Evolutionary conservation across 2,888 invertebrate species (phyloP), one percentile per base, ranked within the genome.

Genomic region (Pollenia amentaria): DNA sequence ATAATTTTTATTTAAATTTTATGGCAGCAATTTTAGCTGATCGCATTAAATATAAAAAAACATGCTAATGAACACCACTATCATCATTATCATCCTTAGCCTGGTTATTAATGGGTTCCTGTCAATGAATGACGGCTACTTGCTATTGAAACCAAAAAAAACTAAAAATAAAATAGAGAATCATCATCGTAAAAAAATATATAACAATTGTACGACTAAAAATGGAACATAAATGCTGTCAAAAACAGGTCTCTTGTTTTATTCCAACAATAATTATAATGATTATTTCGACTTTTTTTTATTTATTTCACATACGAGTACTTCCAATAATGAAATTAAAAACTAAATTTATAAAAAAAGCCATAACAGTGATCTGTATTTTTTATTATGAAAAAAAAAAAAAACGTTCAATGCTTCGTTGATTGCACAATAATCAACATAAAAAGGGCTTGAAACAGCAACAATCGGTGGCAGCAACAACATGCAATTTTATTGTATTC

Each of bases 361-460:
- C 76, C 76, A 83, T 83, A 83, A 86, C 75, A 79, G 85, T 79
- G 82, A 82, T 85, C 79, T 79, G 70, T 79, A 77, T 72, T 73
- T 60, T 73, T 72, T 8, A 51, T 84, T 72, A 60, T 38, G 40
- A 40, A 12, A 40, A 48, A 78, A 29, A 29, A 29, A 29, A 29
- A 29, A 29, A 29, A 29, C 46, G 73, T 90, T 91, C 89, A 91
- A 92, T 92, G 92, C 91, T 90, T 90, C 91, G 91, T 88, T 92
- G 91, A 91, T 92, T 92, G 92, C 91, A 92, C 92, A 91, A 91
- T 90, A 90, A 90, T 90, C 89, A 88, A 79, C 64, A 60, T 55
- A 75, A 69, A 78, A 87, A 84, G 81, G 81, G 84, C 81, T 78
- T 65, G 42, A 40, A 86, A 16, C 64, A 40, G 48, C 57, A 79